A percentile compares a stretch with the other conserved stretches of the same genome.
phyloP scores from a whole-genome alignment of 2,888 invertebrate species.

The Ormyrus labotus region DNA sequence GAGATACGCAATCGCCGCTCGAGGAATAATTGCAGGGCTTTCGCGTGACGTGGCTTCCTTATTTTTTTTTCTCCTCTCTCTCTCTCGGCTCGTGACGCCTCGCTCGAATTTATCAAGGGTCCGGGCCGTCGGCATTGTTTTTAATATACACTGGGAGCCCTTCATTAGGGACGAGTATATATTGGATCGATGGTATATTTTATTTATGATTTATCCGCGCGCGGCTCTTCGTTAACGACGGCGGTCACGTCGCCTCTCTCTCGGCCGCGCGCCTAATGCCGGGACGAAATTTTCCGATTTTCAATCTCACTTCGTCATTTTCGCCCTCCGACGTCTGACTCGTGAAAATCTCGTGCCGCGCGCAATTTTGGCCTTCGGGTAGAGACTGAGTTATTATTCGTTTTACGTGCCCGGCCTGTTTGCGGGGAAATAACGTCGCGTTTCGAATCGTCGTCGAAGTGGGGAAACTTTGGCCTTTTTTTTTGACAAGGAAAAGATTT shows the following conservation, averaged over 20 bases:
- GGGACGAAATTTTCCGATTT: too few relatives aligned
- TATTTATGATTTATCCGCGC: conserved; percentile 33
- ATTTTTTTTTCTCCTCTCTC: conserved; percentile 1
- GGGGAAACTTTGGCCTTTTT: too few relatives aligned
- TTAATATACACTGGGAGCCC: conserved; percentile 8
- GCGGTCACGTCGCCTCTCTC: neutral
- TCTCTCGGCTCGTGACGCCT: neutral
- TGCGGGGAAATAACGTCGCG: too few relatives aligned
- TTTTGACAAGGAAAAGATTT: too few relatives aligned
- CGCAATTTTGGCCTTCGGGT: neutral
- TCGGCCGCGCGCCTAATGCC: neutral
- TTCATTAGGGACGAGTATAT: neutral
- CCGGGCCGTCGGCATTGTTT: conserved; percentile 10
- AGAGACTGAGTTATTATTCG: neutral
- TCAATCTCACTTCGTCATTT: neutral
- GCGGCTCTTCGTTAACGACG: neutral
- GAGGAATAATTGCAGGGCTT: neutral
- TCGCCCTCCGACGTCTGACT: neutral
- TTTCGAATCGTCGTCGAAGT: too few relatives aligned
- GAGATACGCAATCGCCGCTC: too few relatives aligned
- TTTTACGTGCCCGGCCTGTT: too few relatives aligned
- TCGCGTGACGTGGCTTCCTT: neutral
- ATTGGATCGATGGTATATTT: conserved; percentile 29
- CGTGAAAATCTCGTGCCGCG: neutral
- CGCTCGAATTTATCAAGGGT: too few relatives aligned